Evolutionary conservation across 2,113 vertebrate genomes (phyloP).

Genomic region (Alosa alosa): DNA sequence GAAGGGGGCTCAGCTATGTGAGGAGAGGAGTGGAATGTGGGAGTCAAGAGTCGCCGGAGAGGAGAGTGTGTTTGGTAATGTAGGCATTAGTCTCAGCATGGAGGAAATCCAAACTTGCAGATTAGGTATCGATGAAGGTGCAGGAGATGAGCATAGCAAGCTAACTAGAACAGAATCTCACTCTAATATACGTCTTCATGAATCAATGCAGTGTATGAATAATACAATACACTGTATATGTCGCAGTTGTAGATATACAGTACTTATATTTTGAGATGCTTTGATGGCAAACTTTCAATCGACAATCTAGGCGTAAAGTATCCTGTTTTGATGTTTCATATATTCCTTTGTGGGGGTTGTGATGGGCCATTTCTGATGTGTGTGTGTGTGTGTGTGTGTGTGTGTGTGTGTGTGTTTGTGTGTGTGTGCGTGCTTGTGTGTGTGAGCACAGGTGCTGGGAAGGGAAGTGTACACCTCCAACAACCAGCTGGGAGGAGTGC

Average conservation of each 20-base stretch:
- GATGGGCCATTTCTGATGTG: not conserved
- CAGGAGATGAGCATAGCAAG: not conserved
- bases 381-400: not conserved
- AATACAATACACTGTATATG: too few relatives aligned
- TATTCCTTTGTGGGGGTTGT: too few relatives aligned
- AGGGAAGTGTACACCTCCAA: conserved; percentile 84
- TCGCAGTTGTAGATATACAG: too few relatives aligned
- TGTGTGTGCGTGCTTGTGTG: not conserved
- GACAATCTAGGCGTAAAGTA: too few relatives aligned
- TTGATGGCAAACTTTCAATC: too few relatives aligned
- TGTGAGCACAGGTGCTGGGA: conserved; percentile 73
- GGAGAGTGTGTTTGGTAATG: not conserved
- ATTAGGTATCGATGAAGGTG: not conserved
- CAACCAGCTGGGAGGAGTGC: conserved; percentile 82
- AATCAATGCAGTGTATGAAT: not conserved
- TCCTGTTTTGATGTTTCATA: too few relatives aligned
- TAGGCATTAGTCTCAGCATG: not conserved
- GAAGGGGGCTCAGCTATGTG: not conserved
- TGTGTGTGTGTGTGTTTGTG: conserved; percentile 14
- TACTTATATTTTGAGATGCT: too few relatives aligned
- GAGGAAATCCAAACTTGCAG: not conserved
- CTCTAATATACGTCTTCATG: not conserved
- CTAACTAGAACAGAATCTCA: not conserved
- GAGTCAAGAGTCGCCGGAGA: not conserved
- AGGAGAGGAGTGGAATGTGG: not conserved